Conservation (phyloP, 2,888 invertebrate species). For the Flabesymbios commensalis region DNA sequence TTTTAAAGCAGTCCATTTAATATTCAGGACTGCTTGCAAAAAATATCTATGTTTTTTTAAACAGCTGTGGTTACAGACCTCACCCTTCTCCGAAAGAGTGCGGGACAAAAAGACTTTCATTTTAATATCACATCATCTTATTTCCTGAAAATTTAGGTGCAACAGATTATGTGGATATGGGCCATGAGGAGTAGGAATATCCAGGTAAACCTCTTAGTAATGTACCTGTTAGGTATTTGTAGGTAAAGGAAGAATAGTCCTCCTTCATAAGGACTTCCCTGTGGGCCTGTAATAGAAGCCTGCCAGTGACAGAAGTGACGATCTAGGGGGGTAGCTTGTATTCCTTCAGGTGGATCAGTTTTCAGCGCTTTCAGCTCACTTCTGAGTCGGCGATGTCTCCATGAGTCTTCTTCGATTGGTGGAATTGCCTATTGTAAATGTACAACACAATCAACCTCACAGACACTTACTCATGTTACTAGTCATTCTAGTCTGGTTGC, state of each 20-base stretch:
- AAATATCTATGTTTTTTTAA: too few species aligned
- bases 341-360: constrained; percentile 81
- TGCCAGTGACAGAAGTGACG: constrained; percentile 88
- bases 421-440: constrained; percentile 39
- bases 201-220: too few species aligned
- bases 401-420: constrained; percentile 74
- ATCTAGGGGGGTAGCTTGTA: constrained; percentile 81
- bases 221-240: constrained; percentile 73
- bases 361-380: constrained; percentile 71
- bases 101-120: too few species aligned
- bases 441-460: not conserved
- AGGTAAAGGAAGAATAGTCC: constrained; percentile 89
- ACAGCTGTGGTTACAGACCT: too few species aligned
- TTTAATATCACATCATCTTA: too few species aligned
- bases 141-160: too few species aligned
- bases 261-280: constrained; percentile 91
- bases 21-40: too few species aligned
- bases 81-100: too few species aligned
- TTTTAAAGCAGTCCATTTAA: too few species aligned
- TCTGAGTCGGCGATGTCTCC: constrained; percentile 78
- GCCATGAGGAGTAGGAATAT: too few species aligned
- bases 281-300: constrained; percentile 88
- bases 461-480: not conserved
- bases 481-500: too few species aligned
- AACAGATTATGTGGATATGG: too few species aligned